phyloP scores from a whole-genome alignment of 1,140 invertebrate species.

The Galleria mellonella region DNA sequence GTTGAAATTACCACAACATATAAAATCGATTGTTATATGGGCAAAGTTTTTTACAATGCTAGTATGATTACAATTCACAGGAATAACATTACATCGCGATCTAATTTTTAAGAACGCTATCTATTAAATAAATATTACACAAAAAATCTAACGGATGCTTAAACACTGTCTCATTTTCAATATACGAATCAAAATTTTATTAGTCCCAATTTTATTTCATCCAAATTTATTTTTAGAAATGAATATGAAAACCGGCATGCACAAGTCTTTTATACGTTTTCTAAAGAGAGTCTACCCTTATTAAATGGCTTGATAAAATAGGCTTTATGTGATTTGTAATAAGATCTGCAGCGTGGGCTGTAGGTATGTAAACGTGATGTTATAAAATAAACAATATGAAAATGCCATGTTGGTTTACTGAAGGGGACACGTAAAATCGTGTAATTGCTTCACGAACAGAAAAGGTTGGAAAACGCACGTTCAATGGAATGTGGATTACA shows the following conservation, averaged over 20 bases:
- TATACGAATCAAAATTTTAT: no score
- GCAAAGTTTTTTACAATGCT: no score
- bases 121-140: no score
- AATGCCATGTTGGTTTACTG: background rate
- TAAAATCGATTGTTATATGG: no score
- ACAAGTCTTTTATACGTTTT: conserved; percentile 18
- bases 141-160: no score
- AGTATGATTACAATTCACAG: no score
- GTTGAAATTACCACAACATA: no score
- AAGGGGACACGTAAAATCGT: conserved; percentile 6
- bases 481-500: conserved; percentile 11
- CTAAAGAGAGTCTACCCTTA: background rate
- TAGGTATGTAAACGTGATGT: conserved; percentile 2
- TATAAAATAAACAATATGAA: conserved; percentile 1
- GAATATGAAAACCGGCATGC: conserved; percentile 15
- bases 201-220: conserved; percentile 1
- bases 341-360: conserved; percentile 1
- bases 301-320: conserved; percentile 8
- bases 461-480: conserved; percentile 21
- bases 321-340: conserved; percentile 1
- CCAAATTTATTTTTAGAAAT: conserved; percentile 11
- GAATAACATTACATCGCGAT: no score
- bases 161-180: no score
- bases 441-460: conserved; percentile 39
- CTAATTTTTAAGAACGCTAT: no score